phyloP scores from a whole-genome alignment of 2,888 invertebrate species.

The Drosophila recens region DNA sequence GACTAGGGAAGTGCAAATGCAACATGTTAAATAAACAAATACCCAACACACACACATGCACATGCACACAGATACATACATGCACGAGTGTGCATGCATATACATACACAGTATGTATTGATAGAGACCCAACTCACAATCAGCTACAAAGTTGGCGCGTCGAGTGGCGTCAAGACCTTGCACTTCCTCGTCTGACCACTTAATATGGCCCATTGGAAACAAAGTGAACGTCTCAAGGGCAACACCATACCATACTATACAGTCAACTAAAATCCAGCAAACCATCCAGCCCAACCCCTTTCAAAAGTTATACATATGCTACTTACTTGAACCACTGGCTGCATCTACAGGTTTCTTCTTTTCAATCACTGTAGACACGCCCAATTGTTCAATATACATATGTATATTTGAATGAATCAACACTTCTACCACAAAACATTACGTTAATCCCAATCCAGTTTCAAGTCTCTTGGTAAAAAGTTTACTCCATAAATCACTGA shows the following conservation, averaged over 20 bases:
- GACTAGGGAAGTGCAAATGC: conserved; percentile 55
- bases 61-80: conserved; percentile 3
- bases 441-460: background rate
- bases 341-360: background rate
- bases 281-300: background rate
- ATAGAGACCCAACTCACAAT: conserved; percentile 50
- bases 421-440: background rate
- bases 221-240: conserved; percentile 47
- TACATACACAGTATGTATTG: conserved; percentile 13
- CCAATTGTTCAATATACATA: background rate
- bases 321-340: background rate
- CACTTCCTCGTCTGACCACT: conserved; percentile 54
- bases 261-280: background rate
- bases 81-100: background rate
- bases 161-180: conserved; percentile 59
- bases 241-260: conserved; percentile 17
- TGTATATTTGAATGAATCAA: background rate
- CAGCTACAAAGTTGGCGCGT: conserved; percentile 54
- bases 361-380: background rate
- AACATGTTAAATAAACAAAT: conserved; percentile 72
- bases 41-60: conserved; percentile 12
- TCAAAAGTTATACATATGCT: background rate
- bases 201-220: conserved; percentile 32
- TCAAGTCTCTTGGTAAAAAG: background rate
- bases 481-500: background rate